These are phyloP conservation scores for Drosophila fulvimacula DNA, from an alignment of 2,888 invertebrate species.

Conservation along the genomic window DNA sequence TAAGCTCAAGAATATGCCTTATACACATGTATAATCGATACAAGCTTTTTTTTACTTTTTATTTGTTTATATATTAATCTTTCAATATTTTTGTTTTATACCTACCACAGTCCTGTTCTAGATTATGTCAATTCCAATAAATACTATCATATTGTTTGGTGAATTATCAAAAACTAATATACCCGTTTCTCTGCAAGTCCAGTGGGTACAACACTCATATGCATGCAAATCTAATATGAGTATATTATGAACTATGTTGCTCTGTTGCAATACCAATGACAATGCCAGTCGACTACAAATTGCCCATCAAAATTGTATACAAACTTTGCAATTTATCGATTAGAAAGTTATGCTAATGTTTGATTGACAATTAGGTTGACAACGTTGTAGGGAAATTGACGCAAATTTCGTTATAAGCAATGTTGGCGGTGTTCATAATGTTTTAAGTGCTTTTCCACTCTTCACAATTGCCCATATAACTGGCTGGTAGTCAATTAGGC, in stretches of 20 bases:
- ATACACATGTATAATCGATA: no score
- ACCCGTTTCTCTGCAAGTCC: background rate
- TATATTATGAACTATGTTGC: background rate
- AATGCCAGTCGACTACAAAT: constrained; percentile 20
- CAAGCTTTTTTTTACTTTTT: no score
- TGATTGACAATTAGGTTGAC: constrained; percentile 32
- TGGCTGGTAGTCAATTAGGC: constrained; percentile 61
- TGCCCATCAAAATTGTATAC: constrained; percentile 10
- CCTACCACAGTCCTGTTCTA: no score
- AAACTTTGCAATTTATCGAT: constrained; percentile 6
- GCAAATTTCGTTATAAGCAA: constrained; percentile 40
- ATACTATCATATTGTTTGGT: no score
- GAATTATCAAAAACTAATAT: background rate
- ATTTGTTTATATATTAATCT: no score
- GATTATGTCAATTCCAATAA: background rate
- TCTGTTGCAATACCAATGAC: background rate
- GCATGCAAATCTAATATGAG: background rate
- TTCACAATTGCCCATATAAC: constrained; percentile 29
- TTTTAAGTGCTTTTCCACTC: constrained; percentile 19
- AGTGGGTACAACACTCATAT: background rate
- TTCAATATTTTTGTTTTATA: no score
- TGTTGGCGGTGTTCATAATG: constrained; percentile 12
- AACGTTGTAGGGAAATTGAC: constrained; percentile 33
- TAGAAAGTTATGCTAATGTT: constrained; percentile 5
- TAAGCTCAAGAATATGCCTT: no score